Evolutionary conservation across 2,113 vertebrate genomes (phyloP), one percentile per base, ranked within the genome.

Genomic region (Caranx melampygus): DNA sequence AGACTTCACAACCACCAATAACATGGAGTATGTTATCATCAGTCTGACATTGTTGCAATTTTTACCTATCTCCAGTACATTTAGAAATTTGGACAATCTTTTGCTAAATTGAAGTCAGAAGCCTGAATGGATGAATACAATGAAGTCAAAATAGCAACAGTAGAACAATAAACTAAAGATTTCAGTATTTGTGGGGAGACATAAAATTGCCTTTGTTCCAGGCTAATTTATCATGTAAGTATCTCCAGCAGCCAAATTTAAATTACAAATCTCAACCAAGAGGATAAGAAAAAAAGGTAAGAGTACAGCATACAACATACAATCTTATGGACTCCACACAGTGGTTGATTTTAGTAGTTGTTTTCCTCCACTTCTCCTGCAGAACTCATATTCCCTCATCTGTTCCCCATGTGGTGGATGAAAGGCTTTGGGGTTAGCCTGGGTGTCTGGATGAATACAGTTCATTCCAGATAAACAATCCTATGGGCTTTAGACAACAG

Each of bases 391-490:
- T 61, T 60, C 66, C 51, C 58, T 58, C 60, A 62, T 72, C 65
- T 63, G 40, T 59, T 21, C 59, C 55, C 72, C 74, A 49, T 69
- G 62, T 72, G 67, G 37, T 59, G 67, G 72, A 85, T 79, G 45
- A 85, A 88, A 85, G 79, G 72, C 4, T 79, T 20, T 21, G n/a
- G 72, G 75, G 85, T 82, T 76, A 69, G 16, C 5, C 42, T 76
- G 66, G 42, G 16, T 49, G 52, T 69, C 54, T 0, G 3, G 54
- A 72, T 59, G 58, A 65, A 44, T 13, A 69, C 11, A 70, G 75
- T 68, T 37, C 70, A 60, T 64, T 66, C 20, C 67, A 72, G 42
- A 68, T 66, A 72, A 64, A 58, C 6, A 67, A 47, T 67, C 70
- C 37, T 70, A 62, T 84, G 69, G 37, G 47, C 52, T 57, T 37